These are phyloP conservation scores for Neotragus moschatus DNA, from an alignment of 2,113 vertebrate genomes.

Conservation along the genomic window DNA sequence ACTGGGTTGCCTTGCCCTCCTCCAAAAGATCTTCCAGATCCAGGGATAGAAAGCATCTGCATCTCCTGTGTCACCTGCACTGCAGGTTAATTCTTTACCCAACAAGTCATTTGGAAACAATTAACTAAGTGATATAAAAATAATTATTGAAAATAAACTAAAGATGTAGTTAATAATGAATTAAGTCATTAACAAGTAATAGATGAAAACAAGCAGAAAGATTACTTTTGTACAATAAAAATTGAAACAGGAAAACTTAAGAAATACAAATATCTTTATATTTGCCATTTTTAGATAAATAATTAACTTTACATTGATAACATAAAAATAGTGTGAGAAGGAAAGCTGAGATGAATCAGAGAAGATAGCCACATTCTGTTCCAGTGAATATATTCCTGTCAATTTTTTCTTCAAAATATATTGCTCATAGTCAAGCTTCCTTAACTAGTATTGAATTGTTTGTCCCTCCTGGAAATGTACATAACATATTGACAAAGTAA, in stretches of 20 bases:
- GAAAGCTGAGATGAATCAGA: not conserved
- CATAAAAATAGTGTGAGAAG: not conserved
- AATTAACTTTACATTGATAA: not conserved
- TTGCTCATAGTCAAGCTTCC: not conserved
- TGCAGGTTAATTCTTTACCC: not conserved
- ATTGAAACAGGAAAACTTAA: not conserved
- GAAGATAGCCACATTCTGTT: not conserved
- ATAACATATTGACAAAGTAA: not conserved
- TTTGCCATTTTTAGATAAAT: not conserved
- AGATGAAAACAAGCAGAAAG: not conserved
- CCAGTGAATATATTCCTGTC: not conserved
- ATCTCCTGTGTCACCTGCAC: not conserved
- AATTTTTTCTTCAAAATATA: not conserved
- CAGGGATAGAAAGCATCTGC: not conserved
- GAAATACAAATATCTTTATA: not conserved
- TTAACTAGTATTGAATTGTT: not conserved
- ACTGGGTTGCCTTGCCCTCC: accelerated
- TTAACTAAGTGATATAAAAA: conserved; percentile 49
- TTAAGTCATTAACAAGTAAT: conserved; percentile 34
- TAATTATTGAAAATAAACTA: conserved; percentile 65
- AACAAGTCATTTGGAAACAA: accelerated
- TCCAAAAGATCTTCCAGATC: not conserved
- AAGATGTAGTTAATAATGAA: conserved; percentile 58
- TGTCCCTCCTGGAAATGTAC: not conserved
- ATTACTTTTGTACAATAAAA: not conserved